Percentiles rank a stretch among this genome's conserved stretches.
Evolutionary conservation across 2,113 vertebrate genomes (phyloP).

Genomic region (Argyrosomus japonicus): DNA sequence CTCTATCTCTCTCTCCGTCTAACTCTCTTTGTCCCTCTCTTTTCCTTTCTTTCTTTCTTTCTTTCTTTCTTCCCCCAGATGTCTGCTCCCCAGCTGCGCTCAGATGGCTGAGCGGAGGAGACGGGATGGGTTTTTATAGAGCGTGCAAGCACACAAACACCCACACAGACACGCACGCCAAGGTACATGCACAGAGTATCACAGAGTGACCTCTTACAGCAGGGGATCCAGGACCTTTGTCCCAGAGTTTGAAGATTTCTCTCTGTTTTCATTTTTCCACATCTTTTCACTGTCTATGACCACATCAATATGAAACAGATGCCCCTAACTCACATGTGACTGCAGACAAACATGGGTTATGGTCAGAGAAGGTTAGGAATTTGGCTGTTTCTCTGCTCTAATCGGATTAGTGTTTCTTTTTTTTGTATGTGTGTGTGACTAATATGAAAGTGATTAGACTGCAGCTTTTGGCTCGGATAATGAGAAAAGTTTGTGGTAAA

Average conservation of each 20-base stretch:
- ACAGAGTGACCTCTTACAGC: conserved; percentile 44
- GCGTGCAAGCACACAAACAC: conserved; percentile 40
- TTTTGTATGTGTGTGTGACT: conserved; percentile 28
- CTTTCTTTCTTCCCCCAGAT: conserved; percentile 55
- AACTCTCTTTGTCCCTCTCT: conserved; percentile 36
- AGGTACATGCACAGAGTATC: conserved; percentile 19
- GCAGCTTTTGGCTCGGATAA: conserved; percentile 23
- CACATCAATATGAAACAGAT: conserved; percentile 73
- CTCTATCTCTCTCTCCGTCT: conserved; percentile 33
- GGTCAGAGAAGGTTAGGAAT: conserved; percentile 69
- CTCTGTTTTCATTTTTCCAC: conserved; percentile 46
- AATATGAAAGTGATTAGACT: conserved; percentile 70
- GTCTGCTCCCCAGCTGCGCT: conserved; percentile 80
- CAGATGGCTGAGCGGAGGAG: conserved; percentile 71
- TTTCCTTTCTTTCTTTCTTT: conserved; percentile 18
- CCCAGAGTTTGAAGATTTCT: conserved; percentile 44
- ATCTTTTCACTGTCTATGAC: conserved; percentile 39
- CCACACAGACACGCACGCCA: conserved; percentile 25
- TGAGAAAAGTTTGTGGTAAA: conserved; percentile 11
- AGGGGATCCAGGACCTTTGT: conserved; percentile 60
- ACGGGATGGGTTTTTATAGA: conserved; percentile 55
- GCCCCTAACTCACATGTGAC: conserved; percentile 47
- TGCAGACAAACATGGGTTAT: conserved; percentile 59
- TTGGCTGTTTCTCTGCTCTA: conserved; percentile 67
- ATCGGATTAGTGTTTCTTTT: conserved; percentile 60